A percentile compares a stretch with the other conserved stretches of the same genome.
Conservation (phyloP, 2,113 vertebrate genomes). For the Notarius lentiginosus region DNA sequence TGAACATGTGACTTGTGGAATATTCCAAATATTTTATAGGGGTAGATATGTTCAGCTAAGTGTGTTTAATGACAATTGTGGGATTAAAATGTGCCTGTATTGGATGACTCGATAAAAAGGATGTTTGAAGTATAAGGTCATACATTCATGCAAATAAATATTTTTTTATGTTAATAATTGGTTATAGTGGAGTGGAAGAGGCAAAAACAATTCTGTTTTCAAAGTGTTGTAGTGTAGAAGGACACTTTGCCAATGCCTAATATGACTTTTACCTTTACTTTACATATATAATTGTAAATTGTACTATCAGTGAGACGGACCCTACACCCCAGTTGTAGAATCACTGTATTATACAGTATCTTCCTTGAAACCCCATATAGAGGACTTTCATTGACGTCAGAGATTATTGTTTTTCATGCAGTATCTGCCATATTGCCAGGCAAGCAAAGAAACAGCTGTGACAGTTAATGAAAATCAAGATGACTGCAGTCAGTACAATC, state of each 20-base stretch:
- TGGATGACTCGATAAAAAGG: neutral
- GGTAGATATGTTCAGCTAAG: neutral
- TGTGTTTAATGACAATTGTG: neutral
- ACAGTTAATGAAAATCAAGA: too few species aligned
- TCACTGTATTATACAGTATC: neutral
- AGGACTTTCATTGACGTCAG: neutral
- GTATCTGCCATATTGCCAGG: too few species aligned
- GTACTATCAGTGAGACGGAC: neutral
- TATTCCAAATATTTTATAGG: neutral
- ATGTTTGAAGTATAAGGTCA: neutral
- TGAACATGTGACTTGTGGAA: neutral
- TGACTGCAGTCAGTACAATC: too few species aligned
- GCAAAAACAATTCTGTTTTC: neutral
- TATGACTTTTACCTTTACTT: neutral
- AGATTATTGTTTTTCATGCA: too few species aligned
- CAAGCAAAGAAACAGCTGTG: too few species aligned
- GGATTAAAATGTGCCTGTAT: neutral
- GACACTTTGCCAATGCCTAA: neutral
- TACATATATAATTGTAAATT: neutral
- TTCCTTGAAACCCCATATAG: neutral
- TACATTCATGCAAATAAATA: neutral
- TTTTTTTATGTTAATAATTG: neutral
- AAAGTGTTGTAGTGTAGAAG: neutral
- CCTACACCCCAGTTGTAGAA: neutral
- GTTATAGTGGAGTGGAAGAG: neutral